Evolutionary conservation across 1,140 invertebrate species (phyloP), one percentile per base, ranked within the genome.

Genomic region (Aplysia californica): DNA sequence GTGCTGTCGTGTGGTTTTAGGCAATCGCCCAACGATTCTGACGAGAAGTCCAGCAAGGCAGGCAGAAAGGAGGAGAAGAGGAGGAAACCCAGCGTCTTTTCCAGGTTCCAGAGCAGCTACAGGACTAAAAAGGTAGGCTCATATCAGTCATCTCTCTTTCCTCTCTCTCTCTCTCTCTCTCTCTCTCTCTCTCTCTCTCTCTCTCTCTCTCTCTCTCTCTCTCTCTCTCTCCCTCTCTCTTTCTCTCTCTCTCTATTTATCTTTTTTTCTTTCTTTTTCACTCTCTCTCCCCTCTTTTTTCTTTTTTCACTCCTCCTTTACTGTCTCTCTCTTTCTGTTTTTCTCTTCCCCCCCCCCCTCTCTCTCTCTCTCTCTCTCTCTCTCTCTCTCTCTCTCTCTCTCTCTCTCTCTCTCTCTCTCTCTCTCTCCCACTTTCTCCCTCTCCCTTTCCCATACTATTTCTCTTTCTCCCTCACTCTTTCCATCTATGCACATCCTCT

Each of bases 51-150:
- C 1, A 70, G 73, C 64, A 80, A 65, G 21, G 73, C 79, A 20
- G 83, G 78, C 38, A 80, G 82, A 56, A 94, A 94, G 84, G 80
- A 81, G 50, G 82, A 86, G 39, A 87, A 86, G 77, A 85, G 84
- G 77, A 70, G 83, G 39, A 85, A 85, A 38, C 78, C 78, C 2
- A 84, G 82, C 59, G 81, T 88, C 15, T 88, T 88, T 77, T 86
- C 87, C 10, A 71, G 86, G 21, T 82, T 88, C 26, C 80, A 83
- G 41, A 85, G 77, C 73, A 88, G 83, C 72, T 87, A 87, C 71
- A 83, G 85, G 58, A 86, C 81, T 31, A 86, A 86, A 71, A 88
- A 86, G 85, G 86, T 86, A 70, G 78, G 76, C 38, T 38, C 31
- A 10, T 36, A 29, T 66, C 64, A 35, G 29, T 66, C 64, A 35